A percentile compares a stretch with the other conserved stretches of the same genome.
Evolutionary conservation across 2,888 invertebrate species (phyloP).

Genomic region (Calliscelio sp.): DNA sequence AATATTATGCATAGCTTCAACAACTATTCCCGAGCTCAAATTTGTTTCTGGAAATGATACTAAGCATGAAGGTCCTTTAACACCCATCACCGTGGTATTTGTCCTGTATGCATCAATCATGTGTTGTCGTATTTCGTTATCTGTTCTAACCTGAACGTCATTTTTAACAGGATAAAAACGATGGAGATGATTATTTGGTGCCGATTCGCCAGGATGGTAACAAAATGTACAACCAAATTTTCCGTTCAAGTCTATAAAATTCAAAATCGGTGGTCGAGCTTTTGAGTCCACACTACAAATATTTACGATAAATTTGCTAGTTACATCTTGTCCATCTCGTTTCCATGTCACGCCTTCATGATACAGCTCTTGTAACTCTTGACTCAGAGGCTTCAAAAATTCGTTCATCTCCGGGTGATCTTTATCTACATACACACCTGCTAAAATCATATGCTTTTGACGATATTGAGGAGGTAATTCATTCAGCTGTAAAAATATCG

Average conservation of each 20-base stretch:
- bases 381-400: no score
- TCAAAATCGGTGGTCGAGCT: neutral
- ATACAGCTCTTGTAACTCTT: no score
- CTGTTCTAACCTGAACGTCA: neutral
- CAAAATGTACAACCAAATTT: conserved; percentile 3
- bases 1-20: conserved; percentile 2
- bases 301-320: neutral
- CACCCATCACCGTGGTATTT: neutral
- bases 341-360: no score
- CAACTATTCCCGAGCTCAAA: neutral
- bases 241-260: neutral
- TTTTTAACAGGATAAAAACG: neutral
- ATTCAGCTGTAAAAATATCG: no score
- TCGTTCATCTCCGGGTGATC: no score
- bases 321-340: neutral
- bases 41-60: neutral
- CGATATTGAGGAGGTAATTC: no score
- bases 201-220: neutral
- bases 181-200: neutral
- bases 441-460: no score
- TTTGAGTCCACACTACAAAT: conserved; percentile 1
- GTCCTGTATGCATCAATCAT: neutral
- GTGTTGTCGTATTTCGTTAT: neutral
- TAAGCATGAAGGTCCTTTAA: conserved; percentile 11
- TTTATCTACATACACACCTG: no score